Evolutionary conservation across 2,888 invertebrate genomes (phyloP), one percentile per base, ranked within the genome.

Genomic region (Macrosoma leucophasiata): DNA sequence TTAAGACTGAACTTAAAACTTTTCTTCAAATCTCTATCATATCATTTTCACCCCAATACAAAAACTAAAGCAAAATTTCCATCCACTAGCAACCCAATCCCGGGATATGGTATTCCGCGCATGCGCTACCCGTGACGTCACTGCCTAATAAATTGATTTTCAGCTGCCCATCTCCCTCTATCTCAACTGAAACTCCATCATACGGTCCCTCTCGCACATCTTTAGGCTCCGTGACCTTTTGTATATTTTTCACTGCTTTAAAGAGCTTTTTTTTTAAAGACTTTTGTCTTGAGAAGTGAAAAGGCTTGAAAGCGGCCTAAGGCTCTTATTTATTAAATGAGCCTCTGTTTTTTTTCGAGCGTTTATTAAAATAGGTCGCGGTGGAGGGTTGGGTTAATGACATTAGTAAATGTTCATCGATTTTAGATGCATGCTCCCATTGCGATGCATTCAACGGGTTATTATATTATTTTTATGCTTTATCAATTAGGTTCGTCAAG

Each of bases 81-180:
- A 12, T 14, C 26, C 19, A 14, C 46, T 52, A 56, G 79, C 74
- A 77, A 82, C 76, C 65, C 76, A 39, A 48, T 56, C 70, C 81
- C 77, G 79, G 81, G 84, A 63, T 49, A 49, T 47, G 40, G 29
- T 46, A 48, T 40, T 61, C 29, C 50, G 66, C 85, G 85, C 84
- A 52, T 69, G 85, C 84, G 84, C 67, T 57, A 32, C 26, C 12
- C 54, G 77, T 84, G 84, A 85, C 85, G 85, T 84, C 84, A 84
- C 84, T 50, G 58, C 62, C 75, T 82, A 81, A 84, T 84, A 84
- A 85, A 85, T 85, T 85, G 85, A 84, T 85, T 85, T 84, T 85
- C 76, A 79, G 60, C 63, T 57, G 45, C 49, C 70, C 54, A 46
- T 70, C 79, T 57, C 65, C 29, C 33, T 79, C 63, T 5, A 10